Evolutionary conservation across 2,888 invertebrate genomes (phyloP).

Genomic region (Trissoscelio sp.): DNA sequence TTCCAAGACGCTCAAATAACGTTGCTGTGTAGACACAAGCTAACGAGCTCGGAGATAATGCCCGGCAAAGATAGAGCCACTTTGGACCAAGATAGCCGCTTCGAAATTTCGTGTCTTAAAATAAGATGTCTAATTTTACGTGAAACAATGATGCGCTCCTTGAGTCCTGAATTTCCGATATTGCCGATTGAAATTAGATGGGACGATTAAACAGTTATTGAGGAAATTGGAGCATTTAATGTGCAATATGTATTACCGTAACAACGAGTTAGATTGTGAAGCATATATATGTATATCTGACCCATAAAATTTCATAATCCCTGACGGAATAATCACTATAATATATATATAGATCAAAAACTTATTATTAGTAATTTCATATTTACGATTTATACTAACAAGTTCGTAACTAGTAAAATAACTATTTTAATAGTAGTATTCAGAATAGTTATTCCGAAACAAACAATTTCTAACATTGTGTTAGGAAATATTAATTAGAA

Average conservation of each 20-base stretch:
- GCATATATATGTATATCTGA: background rate
- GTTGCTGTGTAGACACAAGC: constrained; percentile 34
- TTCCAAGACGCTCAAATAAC: constrained; percentile 42
- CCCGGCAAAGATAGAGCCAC: constrained; percentile 4
- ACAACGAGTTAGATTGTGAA: background rate
- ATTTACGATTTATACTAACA: background rate
- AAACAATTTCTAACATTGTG: too few species aligned
- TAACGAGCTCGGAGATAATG: constrained; percentile 34
- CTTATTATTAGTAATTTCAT: background rate
- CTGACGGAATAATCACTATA: background rate
- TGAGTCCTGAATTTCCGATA: background rate
- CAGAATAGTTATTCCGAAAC: too few species aligned
- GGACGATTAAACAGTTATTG: background rate
- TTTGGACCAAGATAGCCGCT: constrained; percentile 20
- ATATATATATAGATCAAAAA: background rate
- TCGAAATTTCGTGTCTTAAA: constrained; percentile 5
- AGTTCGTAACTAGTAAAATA: too few species aligned
- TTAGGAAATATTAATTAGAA: too few species aligned
- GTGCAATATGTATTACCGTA: background rate
- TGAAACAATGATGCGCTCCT: background rate
- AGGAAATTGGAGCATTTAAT: background rate
- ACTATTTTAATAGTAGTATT: too few species aligned
- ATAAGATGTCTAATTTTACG: constrained; percentile 17
- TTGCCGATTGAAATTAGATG: background rate
- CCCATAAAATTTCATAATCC: background rate